These are phyloP conservation scores for Nematolebias whitei DNA, from an alignment of 2,113 vertebrate genomes.

Conservation along the genomic window DNA sequence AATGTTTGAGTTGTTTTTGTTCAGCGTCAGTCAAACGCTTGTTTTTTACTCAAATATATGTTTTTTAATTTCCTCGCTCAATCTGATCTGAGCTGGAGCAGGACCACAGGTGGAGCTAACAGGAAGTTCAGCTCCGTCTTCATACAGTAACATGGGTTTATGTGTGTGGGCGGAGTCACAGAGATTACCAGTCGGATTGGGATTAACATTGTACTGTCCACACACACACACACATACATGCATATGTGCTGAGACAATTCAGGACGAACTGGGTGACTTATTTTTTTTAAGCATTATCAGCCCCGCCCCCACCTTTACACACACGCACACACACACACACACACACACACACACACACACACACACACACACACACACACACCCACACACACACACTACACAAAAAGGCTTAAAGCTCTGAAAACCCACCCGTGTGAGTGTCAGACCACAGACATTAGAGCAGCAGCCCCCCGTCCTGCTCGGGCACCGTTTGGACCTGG, in stretches of 20 bases:
- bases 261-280: slow-evolving; percentile 55
- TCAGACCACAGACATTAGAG: slow-evolving; percentile 18
- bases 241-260: slow-evolving; percentile 52
- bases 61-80: no score
- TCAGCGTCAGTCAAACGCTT: no score
- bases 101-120: no score
- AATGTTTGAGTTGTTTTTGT: no score
- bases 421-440: slow-evolving; percentile 23
- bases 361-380: slow-evolving; percentile 11
- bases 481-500: slow-evolving; percentile 5
- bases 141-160: slow-evolving; percentile 56
- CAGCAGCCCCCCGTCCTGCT: background rate
- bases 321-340: slow-evolving; percentile 18
- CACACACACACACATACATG: slow-evolving; percentile 36
- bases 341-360: slow-evolving; percentile 21
- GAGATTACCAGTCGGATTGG: slow-evolving; percentile 58
- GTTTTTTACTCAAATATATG: no score
- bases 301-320: slow-evolving; percentile 61
- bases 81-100: no score
- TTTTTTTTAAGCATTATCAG: slow-evolving; percentile 60
- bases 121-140: no score
- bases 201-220: slow-evolving; percentile 70
- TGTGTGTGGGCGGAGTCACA: slow-evolving; percentile 67
- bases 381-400: no score
- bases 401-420: slow-evolving; percentile 51